Evolutionary conservation across 2,888 invertebrate genomes (phyloP).

Genomic region (Chrysolina haemoptera): DNA sequence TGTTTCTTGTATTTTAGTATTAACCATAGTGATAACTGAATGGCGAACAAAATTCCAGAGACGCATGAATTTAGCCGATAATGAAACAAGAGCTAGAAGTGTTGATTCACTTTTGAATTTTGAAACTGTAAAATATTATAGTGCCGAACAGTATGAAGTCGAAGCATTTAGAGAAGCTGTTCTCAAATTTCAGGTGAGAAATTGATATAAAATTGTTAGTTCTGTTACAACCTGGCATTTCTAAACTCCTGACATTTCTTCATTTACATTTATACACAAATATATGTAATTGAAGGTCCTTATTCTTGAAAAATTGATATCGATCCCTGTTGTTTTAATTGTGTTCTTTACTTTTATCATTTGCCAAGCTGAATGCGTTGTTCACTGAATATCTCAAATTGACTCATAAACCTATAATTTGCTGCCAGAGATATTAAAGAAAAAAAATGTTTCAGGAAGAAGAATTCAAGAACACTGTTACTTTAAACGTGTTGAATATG

Average conservation of each 20-base stretch:
- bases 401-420: too few relatives aligned
- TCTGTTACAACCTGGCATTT: not conserved
- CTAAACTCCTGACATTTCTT: too few relatives aligned
- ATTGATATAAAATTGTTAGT: conserved; percentile 4
- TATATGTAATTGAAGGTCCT: too few relatives aligned
- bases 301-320: too few relatives aligned
- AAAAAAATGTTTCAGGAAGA: conserved; percentile 76
- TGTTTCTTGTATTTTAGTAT: conserved; percentile 72
- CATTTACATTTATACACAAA: too few relatives aligned
- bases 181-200: conserved; percentile 82
- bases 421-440: too few relatives aligned
- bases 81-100: conserved; percentile 90
- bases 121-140: conserved; percentile 99
- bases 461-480: conserved; percentile 90
- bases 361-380: too few relatives aligned
- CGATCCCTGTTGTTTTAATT: too few relatives aligned
- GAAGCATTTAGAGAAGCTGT: conserved; percentile 89
- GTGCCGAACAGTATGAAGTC: conserved; percentile 94
- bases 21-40: conserved; percentile 93
- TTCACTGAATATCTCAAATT: not conserved
- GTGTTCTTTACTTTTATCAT: too few relatives aligned
- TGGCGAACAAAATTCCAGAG: conserved; percentile 97
- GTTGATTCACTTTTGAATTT: conserved; percentile 98
- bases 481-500: conserved; percentile 91
- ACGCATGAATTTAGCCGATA: conserved; percentile 95